Conservation (phyloP, 2,888 invertebrate species). For the Caenorhabditis sp. region DNA sequence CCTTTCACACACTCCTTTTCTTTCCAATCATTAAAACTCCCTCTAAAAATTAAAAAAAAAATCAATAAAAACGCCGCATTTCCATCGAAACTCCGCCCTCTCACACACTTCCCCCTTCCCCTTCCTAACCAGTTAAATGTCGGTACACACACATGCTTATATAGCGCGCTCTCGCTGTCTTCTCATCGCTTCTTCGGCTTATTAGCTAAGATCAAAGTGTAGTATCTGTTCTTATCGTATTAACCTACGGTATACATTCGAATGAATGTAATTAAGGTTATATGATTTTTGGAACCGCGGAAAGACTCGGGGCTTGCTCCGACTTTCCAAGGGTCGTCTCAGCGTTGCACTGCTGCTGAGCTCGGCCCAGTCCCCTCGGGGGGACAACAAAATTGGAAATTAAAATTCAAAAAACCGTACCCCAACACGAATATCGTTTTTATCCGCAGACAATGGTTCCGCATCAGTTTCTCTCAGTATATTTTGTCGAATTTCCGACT, state of each 20-base stretch:
- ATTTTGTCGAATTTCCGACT: constrained; percentile 52
- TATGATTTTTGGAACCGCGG: constrained; percentile 7
- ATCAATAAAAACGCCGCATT: no score
- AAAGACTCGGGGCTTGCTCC: constrained; percentile 41
- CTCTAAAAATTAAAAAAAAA: no score
- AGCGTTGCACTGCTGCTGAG: constrained; percentile 37
- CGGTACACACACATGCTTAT: no score
- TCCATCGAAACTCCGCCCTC: no score
- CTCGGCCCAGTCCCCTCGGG: not conserved
- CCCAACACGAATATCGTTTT: constrained; percentile 51
- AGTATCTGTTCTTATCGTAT: constrained; percentile 23
- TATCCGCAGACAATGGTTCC: constrained; percentile 43
- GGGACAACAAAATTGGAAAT: not conserved
- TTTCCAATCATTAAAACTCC: no score
- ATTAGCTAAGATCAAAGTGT: constrained; percentile 21
- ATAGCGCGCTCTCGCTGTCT: not conserved
- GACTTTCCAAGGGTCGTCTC: constrained; percentile 40
- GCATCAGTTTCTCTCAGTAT: constrained; percentile 37
- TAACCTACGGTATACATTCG: constrained; percentile 17
- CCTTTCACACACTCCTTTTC: no score
- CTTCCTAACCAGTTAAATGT: no score
- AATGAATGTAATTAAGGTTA: constrained; percentile 12
- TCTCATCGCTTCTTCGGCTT: constrained; percentile 15
- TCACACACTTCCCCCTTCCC: no score
- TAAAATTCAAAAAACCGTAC: constrained; percentile 16